phyloP scores from a whole-genome alignment of 2,888 invertebrate species.

The Chrysomela aeneicollis region DNA sequence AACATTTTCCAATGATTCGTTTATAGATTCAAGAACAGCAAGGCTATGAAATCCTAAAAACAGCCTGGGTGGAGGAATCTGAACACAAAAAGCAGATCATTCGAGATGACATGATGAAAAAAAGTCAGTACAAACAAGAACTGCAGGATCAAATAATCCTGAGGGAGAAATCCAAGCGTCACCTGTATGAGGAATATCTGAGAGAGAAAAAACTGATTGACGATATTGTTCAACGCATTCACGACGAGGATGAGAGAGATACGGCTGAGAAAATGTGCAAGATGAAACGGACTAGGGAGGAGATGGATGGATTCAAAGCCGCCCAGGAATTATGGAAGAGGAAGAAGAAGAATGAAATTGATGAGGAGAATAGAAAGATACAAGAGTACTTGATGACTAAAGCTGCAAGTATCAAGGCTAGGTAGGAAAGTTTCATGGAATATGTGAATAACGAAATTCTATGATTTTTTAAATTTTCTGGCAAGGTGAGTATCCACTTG shows the following conservation, averaged over 20 bases:
- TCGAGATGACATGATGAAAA: constrained; percentile 55
- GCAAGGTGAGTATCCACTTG: too few relatives aligned
- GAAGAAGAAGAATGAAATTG: constrained; percentile 60
- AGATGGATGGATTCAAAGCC: constrained; percentile 65
- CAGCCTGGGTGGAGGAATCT: constrained; percentile 59
- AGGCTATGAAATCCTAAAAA: constrained; percentile 57
- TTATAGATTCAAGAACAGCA: constrained; percentile 56
- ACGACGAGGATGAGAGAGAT: constrained; percentile 69
- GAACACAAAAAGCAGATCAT: constrained; percentile 59
- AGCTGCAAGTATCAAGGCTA: constrained; percentile 55
- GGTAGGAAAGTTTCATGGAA: constrained; percentile 32
- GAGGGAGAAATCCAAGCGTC: constrained; percentile 63
- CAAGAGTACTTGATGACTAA: constrained; percentile 56
- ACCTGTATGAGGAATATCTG: constrained; percentile 66
- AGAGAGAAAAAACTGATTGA: constrained; percentile 71
- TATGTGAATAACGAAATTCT: too few relatives aligned
- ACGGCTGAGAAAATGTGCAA: constrained; percentile 63
- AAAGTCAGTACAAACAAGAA: constrained; percentile 63
- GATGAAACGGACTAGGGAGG: constrained; percentile 63
- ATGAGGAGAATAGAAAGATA: constrained; percentile 62
- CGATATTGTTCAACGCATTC: constrained; percentile 67
- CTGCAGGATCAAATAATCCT: constrained; percentile 69
- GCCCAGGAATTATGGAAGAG: constrained; percentile 65
- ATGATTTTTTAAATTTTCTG: too few relatives aligned
- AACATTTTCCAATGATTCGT: too few relatives aligned